Conservation (phyloP, 2,113 vertebrate species). For the Gavialis gangeticus region DNA sequence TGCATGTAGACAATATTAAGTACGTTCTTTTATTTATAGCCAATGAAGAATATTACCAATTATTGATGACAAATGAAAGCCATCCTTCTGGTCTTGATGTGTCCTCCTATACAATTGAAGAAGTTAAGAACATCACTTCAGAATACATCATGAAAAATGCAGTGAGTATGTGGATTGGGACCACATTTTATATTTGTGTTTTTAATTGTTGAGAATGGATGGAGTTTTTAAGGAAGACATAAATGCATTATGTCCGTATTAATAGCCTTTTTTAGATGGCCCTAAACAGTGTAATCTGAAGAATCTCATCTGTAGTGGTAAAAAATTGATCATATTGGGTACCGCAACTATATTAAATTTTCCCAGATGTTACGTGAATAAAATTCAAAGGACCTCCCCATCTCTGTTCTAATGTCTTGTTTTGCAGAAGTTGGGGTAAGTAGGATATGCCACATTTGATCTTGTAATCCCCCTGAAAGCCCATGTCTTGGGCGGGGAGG, state of each 20-base stretch:
- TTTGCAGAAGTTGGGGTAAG: background rate
- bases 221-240: background rate
- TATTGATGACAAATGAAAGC: conserved; percentile 88
- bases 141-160: conserved; percentile 82
- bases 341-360: background rate
- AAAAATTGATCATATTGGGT: background rate
- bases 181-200: background rate
- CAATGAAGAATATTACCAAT: conserved; percentile 94
- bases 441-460: background rate
- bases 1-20: background rate
- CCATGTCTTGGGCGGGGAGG: too few species aligned
- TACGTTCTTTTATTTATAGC: conserved; percentile 76
- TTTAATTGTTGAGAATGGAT: background rate
- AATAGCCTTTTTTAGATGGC: background rate
- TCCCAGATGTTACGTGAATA: background rate
- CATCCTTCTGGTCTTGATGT: conserved; percentile 84
- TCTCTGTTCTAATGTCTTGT: background rate
- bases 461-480: background rate
- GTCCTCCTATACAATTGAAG: conserved; percentile 88
- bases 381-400: background rate
- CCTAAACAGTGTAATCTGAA: background rate
- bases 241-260: background rate
- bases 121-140: conserved; percentile 89
- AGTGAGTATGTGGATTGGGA: conserved; percentile 64
- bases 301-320: background rate